Conservation (phyloP, 2,113 vertebrate genomes). For the Trogon melanurus region DNA sequence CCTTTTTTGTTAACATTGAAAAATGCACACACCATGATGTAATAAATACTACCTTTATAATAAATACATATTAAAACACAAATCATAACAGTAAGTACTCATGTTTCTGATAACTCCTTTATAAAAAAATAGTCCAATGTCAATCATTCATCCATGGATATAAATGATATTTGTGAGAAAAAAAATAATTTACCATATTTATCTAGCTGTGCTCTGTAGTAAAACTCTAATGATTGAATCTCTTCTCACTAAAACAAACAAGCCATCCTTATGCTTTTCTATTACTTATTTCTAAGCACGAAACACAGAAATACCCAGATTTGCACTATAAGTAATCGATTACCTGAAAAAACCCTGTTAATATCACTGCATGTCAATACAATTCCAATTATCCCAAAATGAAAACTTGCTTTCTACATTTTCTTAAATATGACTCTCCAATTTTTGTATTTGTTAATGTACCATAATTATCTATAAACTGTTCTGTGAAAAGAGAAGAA, state of each 20-base stretch:
- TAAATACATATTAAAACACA: neutral
- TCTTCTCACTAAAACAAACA: neutral
- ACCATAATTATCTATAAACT: neutral
- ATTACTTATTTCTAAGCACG: neutral
- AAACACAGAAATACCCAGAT: neutral
- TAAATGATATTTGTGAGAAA: neutral
- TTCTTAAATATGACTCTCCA: neutral
- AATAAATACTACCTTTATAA: neutral
- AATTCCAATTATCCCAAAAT: conserved; percentile 14
- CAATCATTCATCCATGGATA: neutral
- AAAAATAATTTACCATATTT: neutral
- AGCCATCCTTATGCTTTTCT: neutral
- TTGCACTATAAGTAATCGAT: neutral
- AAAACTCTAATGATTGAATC: neutral
- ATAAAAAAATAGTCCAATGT: neutral
- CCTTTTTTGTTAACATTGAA: neutral
- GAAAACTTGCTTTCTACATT: neutral
- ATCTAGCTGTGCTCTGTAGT: neutral
- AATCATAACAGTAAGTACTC: neutral
- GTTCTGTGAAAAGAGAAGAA: neutral
- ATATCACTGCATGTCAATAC: neutral
- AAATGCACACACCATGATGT: neutral
- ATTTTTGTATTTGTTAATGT: conserved; percentile 8
- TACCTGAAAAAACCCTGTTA: neutral
- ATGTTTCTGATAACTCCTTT: neutral